Percentiles rank a stretch among this genome's conserved stretches.
Evolutionary conservation across 2,113 vertebrate species (phyloP).

Genomic region (Laticauda laticaudata): DNA sequence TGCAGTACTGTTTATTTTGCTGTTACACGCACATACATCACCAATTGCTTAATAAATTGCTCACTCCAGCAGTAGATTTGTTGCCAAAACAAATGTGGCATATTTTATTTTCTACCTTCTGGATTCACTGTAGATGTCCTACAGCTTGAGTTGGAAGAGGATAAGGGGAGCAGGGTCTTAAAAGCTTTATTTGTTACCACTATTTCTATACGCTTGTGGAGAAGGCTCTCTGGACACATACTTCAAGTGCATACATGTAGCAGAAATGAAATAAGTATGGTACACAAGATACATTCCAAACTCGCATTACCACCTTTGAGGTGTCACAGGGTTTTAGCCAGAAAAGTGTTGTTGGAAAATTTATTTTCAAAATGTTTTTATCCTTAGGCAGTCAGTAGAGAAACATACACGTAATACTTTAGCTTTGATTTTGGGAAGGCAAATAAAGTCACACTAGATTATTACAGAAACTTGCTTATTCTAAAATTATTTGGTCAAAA

Average conservation of each 20-base stretch:
- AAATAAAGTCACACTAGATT: background rate
- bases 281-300: slow-evolving; percentile 48
- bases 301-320: slow-evolving; percentile 41
- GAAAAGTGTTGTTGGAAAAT: slow-evolving; percentile 49
- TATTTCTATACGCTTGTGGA: slow-evolving; percentile 41
- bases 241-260: slow-evolving; percentile 36
- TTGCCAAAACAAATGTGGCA: slow-evolving; percentile 37
- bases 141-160: slow-evolving; percentile 45
- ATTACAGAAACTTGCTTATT: slow-evolving; percentile 16
- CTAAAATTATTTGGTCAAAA: slow-evolving; percentile 18
- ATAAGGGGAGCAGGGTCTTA: slow-evolving; percentile 35
- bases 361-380: slow-evolving; percentile 34
- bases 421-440: slow-evolving; percentile 29
- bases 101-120: slow-evolving; percentile 40
- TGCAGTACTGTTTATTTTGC: slow-evolving; percentile 26
- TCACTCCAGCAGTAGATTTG: slow-evolving; percentile 23
- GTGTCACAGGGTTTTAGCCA: slow-evolving; percentile 50
- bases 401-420: slow-evolving; percentile 4
- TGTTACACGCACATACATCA: background rate
- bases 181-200: slow-evolving; percentile 47
- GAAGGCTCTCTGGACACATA: slow-evolving; percentile 50
- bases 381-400: slow-evolving; percentile 36
- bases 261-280: slow-evolving; percentile 24
- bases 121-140: slow-evolving; percentile 41
- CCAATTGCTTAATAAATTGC: slow-evolving; percentile 40